These are phyloP conservation scores for Gymnogyps californianus DNA, from an alignment of 2,113 vertebrate species.

Conservation along the genomic window DNA sequence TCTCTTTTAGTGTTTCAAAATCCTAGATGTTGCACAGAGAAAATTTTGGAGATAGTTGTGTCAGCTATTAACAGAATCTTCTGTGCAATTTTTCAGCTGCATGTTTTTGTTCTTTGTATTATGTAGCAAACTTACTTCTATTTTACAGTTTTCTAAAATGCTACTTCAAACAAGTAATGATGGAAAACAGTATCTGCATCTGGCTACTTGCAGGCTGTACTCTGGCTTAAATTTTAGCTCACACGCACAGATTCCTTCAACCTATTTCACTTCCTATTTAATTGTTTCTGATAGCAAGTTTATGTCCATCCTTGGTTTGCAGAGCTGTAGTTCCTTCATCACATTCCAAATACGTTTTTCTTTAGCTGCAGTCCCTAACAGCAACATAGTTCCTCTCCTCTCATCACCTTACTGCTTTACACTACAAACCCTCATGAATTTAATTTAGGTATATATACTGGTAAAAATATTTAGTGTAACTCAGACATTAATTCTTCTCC, in stretches of 20 bases:
- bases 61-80: neutral
- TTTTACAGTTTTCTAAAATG: neutral
- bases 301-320: neutral
- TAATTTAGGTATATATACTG: constrained; percentile 34
- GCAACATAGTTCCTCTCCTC: neutral
- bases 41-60: neutral
- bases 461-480: constrained; percentile 36
- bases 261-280: neutral
- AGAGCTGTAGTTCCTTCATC: neutral
- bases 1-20: neutral
- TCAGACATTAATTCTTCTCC: constrained; percentile 24
- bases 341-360: neutral
- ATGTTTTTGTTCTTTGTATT: neutral
- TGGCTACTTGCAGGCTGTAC: neutral
- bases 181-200: neutral
- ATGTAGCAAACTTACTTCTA: neutral
- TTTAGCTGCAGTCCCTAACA: neutral
- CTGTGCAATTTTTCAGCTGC: neutral
- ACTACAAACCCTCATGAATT: neutral
- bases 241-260: neutral
- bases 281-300: neutral
- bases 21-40: neutral
- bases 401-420: neutral
- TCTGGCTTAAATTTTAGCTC: neutral
- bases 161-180: neutral